Base-by-base conservation (phyloP, 1,140 invertebrate species). In the Gonatopus flavifemur region DNA sequence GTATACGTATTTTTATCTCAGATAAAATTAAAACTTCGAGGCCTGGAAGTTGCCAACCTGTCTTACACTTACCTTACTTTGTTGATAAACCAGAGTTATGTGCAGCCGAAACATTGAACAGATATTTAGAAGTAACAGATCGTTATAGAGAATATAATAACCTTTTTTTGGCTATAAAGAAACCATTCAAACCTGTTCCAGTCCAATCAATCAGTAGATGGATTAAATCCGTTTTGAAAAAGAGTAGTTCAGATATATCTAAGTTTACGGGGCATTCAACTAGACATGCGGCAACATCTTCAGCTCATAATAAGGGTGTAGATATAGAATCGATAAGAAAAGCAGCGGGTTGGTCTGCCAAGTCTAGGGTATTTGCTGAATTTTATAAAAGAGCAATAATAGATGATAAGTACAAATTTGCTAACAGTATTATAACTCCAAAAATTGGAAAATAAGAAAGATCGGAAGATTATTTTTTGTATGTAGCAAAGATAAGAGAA, bases 251-350 rank as follows among this genome's bases (percentile, higher is more conserved):
- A n/a, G n/a, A n/a, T n/a, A 35, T n/a, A 24, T 41, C 36, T 20
- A 36, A 36, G n/a, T 62, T 60, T 45, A 15, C 24, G 28, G 28
- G 57, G 7, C 60, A 62, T 30, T 43, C 35, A 28, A 64, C 64
- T 3, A 16, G 64, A 16, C 62, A 66, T 42, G 51, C 62, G 2
- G 39, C 61, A 31, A 66, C 58, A 3, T 64, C 63, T 0, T 42
- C 45, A 15, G 63, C 63, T 20, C 30, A 39, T 16, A 20, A 50
- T 12, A 55, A 41, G 30, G 60, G 55, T 16, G 42, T 64, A 10
- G 30, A 28, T 20, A 15, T 55, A 6, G 53, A 63, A 3, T 32
- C 30, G 5, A 65, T 65, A 19, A 38, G 44, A 31, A 49, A 39
- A n/a, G n/a, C n/a, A 36, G 57, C 62, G 21, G 59, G 62, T 21